Evolutionary conservation across 2,113 vertebrate species (phyloP), one percentile per base, ranked within the genome.

Genomic region (Lates calcarifer): DNA sequence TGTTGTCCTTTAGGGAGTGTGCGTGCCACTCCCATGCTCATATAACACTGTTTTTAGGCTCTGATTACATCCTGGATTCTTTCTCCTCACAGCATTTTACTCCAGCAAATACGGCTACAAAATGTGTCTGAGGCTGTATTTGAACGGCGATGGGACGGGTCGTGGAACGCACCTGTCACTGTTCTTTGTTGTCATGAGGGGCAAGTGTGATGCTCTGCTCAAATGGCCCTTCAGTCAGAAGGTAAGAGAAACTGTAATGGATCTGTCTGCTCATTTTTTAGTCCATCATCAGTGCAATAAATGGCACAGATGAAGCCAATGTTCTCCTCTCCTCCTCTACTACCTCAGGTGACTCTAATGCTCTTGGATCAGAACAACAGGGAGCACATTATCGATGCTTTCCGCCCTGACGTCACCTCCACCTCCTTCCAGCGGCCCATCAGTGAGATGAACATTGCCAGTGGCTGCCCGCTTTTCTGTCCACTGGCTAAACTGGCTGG

Each of bases 151-250:
- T 0, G 98, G 98, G 80, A 97, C 97, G 0, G 98, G 98, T 0
- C 96, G 97, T 0, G 96, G 97, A 1, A 96, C 97, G 0, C 98
- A 99, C 66, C 94, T 99, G 0, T 99, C 98, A 0, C 93, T 99
- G 47, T 99, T 99, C 90, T 99, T 99, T 0, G 97, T 99, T 71
- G 96, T 99, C 87, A 99, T 98, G 98, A 95, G 93, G 71, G 97
- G 98, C 15, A 95, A 95, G 61, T 95, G 94, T 0, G 98, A 99
- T 0, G 97, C 97, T 0, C 95, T 99, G 31, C 94, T 99, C 68
- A 96, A 96, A 1, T 99, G 98, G 98, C 98, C 98, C 1, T 99
- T 99, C 91, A 98, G 97, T 84, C 98, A 99, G 89, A 99, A 99
- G 96, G 98, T 97, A 51, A 24, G 92, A 39, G 6, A 5, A 8